Base-by-base conservation (phyloP, 2,113 vertebrate genomes). In the Mastomys natalensis region DNA sequence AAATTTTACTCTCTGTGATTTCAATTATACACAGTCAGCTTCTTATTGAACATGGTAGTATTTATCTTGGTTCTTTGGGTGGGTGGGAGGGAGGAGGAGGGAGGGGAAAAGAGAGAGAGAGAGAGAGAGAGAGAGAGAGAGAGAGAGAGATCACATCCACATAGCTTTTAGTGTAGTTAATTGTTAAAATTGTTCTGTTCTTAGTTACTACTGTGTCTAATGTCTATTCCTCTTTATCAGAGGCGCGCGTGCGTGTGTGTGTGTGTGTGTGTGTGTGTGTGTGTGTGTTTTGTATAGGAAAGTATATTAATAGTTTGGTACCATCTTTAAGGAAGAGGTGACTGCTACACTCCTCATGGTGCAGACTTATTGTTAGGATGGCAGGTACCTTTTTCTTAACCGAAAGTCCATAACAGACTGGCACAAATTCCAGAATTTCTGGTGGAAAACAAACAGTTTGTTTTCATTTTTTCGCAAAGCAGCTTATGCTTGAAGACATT, bases 381-480 rank as follows among this genome's bases (percentile, higher is more conserved):
- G 21, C 48, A 88, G 84, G 88, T 51, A 37, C 37, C 29, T 82
- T 77, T n/a, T 90, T 64, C 76, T 88, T 86, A 68, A 91, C 53
- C 3, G 29, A 88, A 66, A 91, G 89, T 85, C 70, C 40, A n/a
- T 9, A 19, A 34, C 26, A 22, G 58, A 91, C 37, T 91, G 93
- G 92, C 95, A 68, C 81, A 81, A 74, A 81, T 62, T 93, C 85
- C 81, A 92, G 29, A 72, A 88, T 97, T 96, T 87, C 85, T 90
- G 85, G 19, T 74, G 86, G 91, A 93, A 97, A 96, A 89, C 73
- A 93, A 96, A 97, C 94, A 94, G 64, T 94, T 91, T 82, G 90
- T 90, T 86, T 95, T 87, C 62, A 11, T 55, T 86, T 62, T 97
- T 87, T 81, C 8, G 82, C 89, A 94, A 94, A 97, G 91, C 82